Evolutionary conservation across 2,113 vertebrate genomes (phyloP), one percentile per base, ranked within the genome.

Genomic region (Caranx ignobilis): DNA sequence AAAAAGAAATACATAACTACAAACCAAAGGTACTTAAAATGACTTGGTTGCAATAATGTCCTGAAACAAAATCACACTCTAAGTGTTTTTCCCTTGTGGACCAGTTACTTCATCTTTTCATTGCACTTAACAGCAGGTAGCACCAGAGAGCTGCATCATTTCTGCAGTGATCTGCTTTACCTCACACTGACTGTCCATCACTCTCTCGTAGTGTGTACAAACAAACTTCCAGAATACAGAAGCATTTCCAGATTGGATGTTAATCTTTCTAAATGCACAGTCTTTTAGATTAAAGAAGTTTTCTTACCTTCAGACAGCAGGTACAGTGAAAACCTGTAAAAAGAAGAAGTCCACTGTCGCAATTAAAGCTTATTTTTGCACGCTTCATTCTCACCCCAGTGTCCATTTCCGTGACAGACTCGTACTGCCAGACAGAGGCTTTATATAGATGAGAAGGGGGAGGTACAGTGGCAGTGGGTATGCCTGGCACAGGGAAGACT

Each of bases 381-480:
- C 48, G 50, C 67, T 77, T 83, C n/a, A 31, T 60, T 31, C 8
- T 86, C 57, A 67, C 19, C 41, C 16, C 52, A 32, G 62, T 76
- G 69, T 71, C 71, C 21, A 32, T 61, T 82, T 55, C 45, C 39
- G 52, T 54, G 16, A 81, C 75, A 67, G 75, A 37, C 57, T 70
- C 81, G 68, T 70, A 21, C 55, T 85, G 79, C 62, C 76, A 87
- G 61, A 41, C 47, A 26, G 60, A 50, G 75, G 79, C 86, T 93
- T 91, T 89, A 91, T 90, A 88, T 92, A 91, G 92, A 81, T 31
- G 37, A 67, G 77, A 32, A 31, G 59, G 69, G 87, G 86, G 88
- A 55, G 89, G 81, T 64, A 34, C 77, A 32, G 50, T 59, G 65
- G 76, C 69, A 9, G 12, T 59, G 74, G 86, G 63, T 37, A 76